These are phyloP conservation scores for Protodeltote pygarga DNA, from an alignment of 2,888 invertebrate genomes.

Conservation along the genomic window DNA sequence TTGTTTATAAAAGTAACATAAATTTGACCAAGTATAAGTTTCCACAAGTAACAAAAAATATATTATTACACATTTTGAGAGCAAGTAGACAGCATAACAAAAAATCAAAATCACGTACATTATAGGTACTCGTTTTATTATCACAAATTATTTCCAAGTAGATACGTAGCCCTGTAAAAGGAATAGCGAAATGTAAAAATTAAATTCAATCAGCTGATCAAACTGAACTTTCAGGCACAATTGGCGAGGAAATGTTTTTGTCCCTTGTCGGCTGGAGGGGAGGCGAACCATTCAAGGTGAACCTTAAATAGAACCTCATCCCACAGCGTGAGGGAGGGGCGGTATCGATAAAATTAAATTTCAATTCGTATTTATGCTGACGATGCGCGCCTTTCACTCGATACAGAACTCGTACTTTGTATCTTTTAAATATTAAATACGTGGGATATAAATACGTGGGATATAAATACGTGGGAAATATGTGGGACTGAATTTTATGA, in stretches of 20 bases:
- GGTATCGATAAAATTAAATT: constrained; percentile 41
- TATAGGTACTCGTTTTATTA: no score
- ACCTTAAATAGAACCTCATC: constrained; percentile 68
- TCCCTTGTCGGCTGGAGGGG: constrained; percentile 2
- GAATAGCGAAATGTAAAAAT: constrained; percentile 17
- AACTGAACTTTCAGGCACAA: constrained; percentile 21
- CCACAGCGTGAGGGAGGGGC: constrained; percentile 51
- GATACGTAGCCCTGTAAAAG: not conserved
- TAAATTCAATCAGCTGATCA: constrained; percentile 28
- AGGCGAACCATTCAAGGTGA: constrained; percentile 45
- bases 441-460: constrained; percentile 5
- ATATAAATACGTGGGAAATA: no score
- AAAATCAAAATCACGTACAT: no score
- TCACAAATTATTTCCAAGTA: no score
- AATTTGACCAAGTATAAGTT: no score
- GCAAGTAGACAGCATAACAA: no score
- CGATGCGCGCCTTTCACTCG: not conserved
- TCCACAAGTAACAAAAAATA: no score
- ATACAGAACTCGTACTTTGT: not conserved
- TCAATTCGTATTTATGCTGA: constrained; percentile 13
- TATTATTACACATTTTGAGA: no score
- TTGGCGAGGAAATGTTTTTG: constrained; percentile 21
- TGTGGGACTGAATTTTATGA: no score
- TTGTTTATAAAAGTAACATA: no score
- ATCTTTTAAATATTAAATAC: not conserved